Conservation (phyloP, 2,113 vertebrate genomes). For the Erythrolamprus reginae region DNA sequence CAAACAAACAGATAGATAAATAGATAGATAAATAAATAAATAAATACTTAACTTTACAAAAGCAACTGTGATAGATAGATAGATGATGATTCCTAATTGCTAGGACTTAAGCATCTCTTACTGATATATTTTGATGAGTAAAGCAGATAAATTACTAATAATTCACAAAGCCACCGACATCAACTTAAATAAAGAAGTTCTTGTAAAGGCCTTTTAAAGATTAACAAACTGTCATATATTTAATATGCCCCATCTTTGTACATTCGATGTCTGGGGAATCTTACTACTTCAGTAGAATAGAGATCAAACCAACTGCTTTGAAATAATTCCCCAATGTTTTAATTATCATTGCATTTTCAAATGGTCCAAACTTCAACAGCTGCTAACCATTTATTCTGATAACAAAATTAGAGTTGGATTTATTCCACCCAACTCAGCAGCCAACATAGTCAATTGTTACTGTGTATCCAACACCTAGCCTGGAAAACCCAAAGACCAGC, state of each 20-base stretch:
- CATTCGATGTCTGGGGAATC: neutral
- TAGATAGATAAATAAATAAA: too few species aligned
- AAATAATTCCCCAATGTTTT: constrained; percentile 2
- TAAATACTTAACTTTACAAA: too few species aligned
- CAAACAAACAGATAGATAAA: too few species aligned
- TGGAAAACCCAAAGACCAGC: neutral
- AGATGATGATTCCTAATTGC: neutral
- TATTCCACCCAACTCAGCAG: neutral
- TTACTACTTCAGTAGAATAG: neutral
- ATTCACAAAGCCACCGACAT: neutral
- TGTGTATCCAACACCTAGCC: neutral
- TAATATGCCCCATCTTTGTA: neutral
- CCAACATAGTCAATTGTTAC: neutral
- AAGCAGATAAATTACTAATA: neutral
- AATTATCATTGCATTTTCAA: constrained; percentile 11
- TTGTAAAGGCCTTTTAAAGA: neutral
- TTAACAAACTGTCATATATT: neutral
- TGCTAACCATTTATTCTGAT: neutral
- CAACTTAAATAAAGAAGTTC: neutral
- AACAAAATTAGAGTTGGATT: neutral
- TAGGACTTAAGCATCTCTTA: neutral
- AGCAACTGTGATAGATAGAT: neutral
- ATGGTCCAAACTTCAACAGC: neutral
- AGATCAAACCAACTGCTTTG: neutral
- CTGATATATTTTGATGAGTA: neutral